Conservation (phyloP, 2,797 vertebrate genomes). For the Phoebastria nigripes region DNA sequence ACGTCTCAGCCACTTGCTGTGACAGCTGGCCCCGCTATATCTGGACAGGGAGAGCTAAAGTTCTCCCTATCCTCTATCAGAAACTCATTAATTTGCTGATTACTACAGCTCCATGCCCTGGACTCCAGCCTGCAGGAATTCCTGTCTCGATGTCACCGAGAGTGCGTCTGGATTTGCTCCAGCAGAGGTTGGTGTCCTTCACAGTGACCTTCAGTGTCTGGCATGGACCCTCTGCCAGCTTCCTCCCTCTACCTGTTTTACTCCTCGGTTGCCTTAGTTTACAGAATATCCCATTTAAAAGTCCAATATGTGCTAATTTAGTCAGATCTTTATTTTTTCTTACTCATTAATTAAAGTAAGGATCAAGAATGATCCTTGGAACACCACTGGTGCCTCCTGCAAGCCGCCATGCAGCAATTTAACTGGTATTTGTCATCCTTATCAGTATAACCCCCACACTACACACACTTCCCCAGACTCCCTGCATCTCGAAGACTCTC, state of each 20-base stretch:
- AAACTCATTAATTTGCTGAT: background rate
- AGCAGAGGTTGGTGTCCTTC: background rate
- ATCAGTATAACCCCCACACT: background rate
- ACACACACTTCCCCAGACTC: background rate
- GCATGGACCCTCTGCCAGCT: background rate
- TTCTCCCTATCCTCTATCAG: background rate
- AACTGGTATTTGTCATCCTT: background rate
- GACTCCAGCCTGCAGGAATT: background rate
- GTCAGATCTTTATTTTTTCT: background rate
- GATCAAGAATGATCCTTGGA: background rate
- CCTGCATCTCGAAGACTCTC: background rate
- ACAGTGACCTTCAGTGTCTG: background rate
- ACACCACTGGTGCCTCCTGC: background rate
- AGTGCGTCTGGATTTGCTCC: background rate
- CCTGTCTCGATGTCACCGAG: background rate
- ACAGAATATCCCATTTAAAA: background rate
- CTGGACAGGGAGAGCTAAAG: background rate
- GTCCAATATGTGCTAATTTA: background rate
- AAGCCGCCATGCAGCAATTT: background rate
- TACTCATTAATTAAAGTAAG: background rate
- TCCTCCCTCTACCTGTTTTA: background rate
- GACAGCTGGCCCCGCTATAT: background rate
- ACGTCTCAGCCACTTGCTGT: accelerated
- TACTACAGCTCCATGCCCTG: background rate
- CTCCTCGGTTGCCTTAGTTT: background rate